Evolutionary conservation across 1,140 invertebrate genomes (phyloP).

Genomic region (Proctacanthus coquilletti): DNA sequence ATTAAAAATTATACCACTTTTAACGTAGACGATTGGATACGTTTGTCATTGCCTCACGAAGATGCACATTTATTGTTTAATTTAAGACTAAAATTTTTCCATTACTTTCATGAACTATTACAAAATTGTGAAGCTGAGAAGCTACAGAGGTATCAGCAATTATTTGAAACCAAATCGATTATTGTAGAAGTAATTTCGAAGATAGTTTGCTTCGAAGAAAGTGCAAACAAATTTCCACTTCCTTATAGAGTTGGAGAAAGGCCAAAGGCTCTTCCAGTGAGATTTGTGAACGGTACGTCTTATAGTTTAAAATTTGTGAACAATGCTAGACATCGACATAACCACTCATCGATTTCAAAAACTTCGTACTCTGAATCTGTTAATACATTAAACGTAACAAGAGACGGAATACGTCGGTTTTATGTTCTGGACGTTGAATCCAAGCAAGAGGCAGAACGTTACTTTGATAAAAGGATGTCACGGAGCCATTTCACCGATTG

Average conservation of each 20-base stretch:
- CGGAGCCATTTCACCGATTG: too few relatives aligned
- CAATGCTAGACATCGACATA: background rate
- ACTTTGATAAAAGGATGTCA: too few relatives aligned
- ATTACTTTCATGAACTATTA: background rate
- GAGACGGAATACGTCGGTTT: too few relatives aligned
- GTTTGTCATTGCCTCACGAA: constrained; percentile 50
- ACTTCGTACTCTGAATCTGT: too few relatives aligned
- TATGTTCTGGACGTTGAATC: background rate
- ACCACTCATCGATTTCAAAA: background rate
- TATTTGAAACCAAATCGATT: background rate
- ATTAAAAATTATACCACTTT: constrained; percentile 19
- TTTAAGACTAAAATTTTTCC: constrained; percentile 58
- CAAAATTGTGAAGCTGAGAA: background rate
- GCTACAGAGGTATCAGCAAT: background rate
- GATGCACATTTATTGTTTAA: constrained; percentile 47
- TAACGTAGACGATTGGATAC: constrained; percentile 55
- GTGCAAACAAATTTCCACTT: background rate
- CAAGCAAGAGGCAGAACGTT: background rate
- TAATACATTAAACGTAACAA: background rate
- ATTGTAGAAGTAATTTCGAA: background rate
- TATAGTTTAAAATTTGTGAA: background rate
- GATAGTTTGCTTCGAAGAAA: background rate
- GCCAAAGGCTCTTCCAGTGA: background rate
- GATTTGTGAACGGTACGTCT: background rate
- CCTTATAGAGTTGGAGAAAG: background rate